These are phyloP conservation scores for Trachurus trachurus DNA, from an alignment of 2,797 vertebrate species.

Conservation along the genomic window DNA sequence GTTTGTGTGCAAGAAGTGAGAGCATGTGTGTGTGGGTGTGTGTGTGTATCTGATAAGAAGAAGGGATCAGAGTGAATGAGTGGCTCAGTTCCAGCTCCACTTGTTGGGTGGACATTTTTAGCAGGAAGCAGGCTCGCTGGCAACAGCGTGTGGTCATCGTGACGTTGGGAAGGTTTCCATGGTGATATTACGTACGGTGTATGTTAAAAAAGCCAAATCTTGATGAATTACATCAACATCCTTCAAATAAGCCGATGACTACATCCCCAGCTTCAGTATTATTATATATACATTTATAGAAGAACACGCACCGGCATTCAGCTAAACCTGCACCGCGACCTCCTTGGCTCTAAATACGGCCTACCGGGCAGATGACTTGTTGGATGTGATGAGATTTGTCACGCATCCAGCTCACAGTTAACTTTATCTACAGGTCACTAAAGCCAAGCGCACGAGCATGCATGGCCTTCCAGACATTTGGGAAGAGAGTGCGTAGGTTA, in stretches of 20 bases:
- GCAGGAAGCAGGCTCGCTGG: background rate
- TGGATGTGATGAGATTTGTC: constrained; percentile 49
- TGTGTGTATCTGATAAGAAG: constrained; percentile 26
- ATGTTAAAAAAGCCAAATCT: background rate
- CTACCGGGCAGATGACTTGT: constrained; percentile 23
- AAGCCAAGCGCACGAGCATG: constrained; percentile 35
- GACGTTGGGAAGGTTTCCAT: constrained; percentile 12
- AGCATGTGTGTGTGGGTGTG: constrained; percentile 16
- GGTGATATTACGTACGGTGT: background rate
- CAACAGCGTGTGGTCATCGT: background rate
- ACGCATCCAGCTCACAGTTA: constrained; percentile 33
- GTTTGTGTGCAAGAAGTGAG: background rate
- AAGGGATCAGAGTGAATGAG: constrained; percentile 43
- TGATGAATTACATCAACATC: constrained; percentile 16
- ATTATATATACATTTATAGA: constrained; percentile 24
- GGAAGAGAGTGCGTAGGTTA: constrained; percentile 38
- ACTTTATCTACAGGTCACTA: constrained; percentile 48
- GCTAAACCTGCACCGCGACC: constrained; percentile 25
- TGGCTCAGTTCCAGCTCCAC: constrained; percentile 36
- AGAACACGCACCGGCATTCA: constrained; percentile 10
- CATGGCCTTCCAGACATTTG: constrained; percentile 53
- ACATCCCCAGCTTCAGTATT: constrained; percentile 7
- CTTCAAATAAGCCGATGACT: constrained; percentile 12
- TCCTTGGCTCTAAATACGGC: constrained; percentile 42
- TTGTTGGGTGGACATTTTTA: constrained; percentile 22